Percentiles rank a stretch among this genome's conserved stretches.
phyloP scores from a whole-genome alignment of 2,888 invertebrate genomes.

The Noctua comes region DNA sequence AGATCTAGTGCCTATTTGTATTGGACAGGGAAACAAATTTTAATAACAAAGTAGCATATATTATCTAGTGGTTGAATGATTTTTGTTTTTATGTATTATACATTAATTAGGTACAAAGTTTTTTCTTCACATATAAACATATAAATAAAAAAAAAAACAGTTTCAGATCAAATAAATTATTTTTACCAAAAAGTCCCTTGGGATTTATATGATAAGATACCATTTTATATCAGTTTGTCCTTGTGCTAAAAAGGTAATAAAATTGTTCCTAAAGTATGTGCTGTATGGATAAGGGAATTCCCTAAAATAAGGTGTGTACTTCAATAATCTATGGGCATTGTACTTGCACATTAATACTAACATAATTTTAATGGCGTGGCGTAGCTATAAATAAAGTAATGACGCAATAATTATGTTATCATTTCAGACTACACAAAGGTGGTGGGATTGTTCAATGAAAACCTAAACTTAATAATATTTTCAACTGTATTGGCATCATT shows the following conservation, averaged over 20 bases:
- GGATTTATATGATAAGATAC: conserved; percentile 32
- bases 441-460: conserved; percentile 79
- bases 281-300: conserved; percentile 34
- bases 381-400: conserved; percentile 22
- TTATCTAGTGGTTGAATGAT: neutral
- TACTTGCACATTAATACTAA: conserved; percentile 33
- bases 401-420: conserved; percentile 60
- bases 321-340: conserved; percentile 3
- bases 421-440: conserved; percentile 83
- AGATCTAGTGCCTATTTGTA: conserved; percentile 1
- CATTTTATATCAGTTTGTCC: conserved; percentile 39
- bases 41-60: neutral
- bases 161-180: neutral
- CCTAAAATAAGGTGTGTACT: conserved; percentile 34
- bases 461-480: conserved; percentile 74
- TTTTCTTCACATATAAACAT: neutral
- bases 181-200: conserved; percentile 30
- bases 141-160: neutral
- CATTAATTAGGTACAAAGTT: neutral
- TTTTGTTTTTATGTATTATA: neutral
- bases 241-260: conserved; percentile 30
- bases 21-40: neutral
- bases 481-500: conserved; percentile 75
- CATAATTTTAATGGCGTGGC: conserved; percentile 14
- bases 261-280: conserved; percentile 4